phyloP scores from a whole-genome alignment of 2,797 vertebrate genomes.

The Clarias laeviceps region DNA sequence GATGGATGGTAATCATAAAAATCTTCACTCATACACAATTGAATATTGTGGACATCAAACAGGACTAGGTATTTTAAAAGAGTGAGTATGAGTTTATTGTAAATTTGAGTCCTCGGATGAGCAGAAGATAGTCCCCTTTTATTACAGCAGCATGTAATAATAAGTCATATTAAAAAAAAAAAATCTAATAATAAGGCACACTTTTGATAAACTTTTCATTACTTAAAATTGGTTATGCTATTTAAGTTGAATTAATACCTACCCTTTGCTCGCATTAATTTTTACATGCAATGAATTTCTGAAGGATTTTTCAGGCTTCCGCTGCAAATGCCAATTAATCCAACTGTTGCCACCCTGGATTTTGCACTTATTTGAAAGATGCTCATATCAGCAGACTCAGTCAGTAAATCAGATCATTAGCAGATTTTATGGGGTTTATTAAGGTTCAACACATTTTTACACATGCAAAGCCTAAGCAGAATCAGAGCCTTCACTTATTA shows the following conservation, averaged over 20 bases:
- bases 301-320: background rate
- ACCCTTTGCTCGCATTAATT: background rate
- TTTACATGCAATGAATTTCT: background rate
- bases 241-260: background rate
- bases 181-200: background rate
- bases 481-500: background rate
- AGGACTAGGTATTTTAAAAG: background rate
- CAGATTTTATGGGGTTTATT: background rate
- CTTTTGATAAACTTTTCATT: background rate
- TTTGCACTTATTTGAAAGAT: background rate
- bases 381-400: background rate
- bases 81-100: background rate
- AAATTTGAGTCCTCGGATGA: background rate
- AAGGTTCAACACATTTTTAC: background rate
- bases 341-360: background rate
- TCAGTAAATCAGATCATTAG: background rate
- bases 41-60: background rate
- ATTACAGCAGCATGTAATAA: background rate
- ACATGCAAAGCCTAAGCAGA: background rate
- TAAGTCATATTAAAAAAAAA: no score
- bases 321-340: background rate
- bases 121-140: background rate
- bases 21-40: background rate
- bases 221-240: background rate
- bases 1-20: background rate